These are phyloP conservation scores for Larimichthys crocea DNA, from an alignment of 2,113 vertebrate genomes.

Conservation along the genomic window DNA sequence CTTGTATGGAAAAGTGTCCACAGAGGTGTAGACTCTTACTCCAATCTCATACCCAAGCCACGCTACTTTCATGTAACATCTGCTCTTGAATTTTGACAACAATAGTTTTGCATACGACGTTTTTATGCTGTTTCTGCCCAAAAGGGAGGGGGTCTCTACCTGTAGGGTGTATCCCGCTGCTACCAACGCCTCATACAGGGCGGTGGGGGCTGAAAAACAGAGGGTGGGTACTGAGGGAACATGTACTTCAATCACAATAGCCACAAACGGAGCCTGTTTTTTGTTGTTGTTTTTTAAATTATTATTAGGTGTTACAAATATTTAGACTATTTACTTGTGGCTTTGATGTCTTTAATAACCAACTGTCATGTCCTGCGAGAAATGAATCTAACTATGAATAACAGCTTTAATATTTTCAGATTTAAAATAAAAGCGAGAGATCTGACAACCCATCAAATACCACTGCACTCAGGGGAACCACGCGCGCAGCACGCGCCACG, in stretches of 20 bases:
- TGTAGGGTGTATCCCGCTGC: slow-evolving; percentile 58
- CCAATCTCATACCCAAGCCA: slow-evolving; percentile 84
- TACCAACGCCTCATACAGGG: slow-evolving; percentile 33
- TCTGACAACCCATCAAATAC: slow-evolving; percentile 68
- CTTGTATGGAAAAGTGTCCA: slow-evolving; percentile 35
- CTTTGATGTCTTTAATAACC: background rate
- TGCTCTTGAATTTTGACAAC: slow-evolving; percentile 79
- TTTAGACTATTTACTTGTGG: background rate
- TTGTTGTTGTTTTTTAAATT: background rate
- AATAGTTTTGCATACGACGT: slow-evolving; percentile 79
- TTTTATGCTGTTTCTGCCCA: slow-evolving; percentile 55
- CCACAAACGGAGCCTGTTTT: background rate
- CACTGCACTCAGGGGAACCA: slow-evolving; percentile 81
- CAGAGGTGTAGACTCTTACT: slow-evolving; percentile 43
- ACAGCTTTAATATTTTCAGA: background rate
- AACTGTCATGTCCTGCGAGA: accelerated
- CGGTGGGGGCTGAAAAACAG: slow-evolving; percentile 29
- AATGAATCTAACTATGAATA: background rate
- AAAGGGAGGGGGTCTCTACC: slow-evolving; percentile 59
- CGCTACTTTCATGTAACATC: slow-evolving; percentile 84
- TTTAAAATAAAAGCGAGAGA: slow-evolving; percentile 50
- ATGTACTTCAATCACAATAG: slow-evolving; percentile 25
- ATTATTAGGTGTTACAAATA: background rate
- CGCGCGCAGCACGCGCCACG: slow-evolving; percentile 85
- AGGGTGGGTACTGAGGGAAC: background rate